These are phyloP conservation scores for Drosophila siamana DNA, from an alignment of 2,888 invertebrate genomes.

Conservation along the genomic window DNA sequence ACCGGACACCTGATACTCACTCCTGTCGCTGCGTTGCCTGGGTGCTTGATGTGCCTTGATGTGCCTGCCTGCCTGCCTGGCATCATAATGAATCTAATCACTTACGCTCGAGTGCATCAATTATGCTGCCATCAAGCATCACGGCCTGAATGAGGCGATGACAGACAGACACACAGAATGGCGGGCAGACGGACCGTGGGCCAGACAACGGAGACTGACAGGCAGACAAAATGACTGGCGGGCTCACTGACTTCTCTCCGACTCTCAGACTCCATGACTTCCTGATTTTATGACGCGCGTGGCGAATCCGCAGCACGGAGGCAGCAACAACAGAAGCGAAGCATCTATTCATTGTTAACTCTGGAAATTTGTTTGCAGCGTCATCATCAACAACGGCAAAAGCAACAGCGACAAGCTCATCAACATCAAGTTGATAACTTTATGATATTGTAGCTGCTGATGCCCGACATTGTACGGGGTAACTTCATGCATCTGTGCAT, in stretches of 20 bases:
- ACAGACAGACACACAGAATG: constrained; percentile 51
- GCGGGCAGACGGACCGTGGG: constrained; percentile 36
- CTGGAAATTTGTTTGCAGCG: constrained; percentile 83
- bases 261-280: constrained; percentile 52
- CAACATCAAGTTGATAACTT: constrained; percentile 72
- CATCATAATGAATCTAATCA: constrained; percentile 85
- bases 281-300: constrained; percentile 58
- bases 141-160: constrained; percentile 48
- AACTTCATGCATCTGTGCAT: background rate
- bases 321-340: constrained; percentile 73
- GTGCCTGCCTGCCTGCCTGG: constrained; percentile 70
- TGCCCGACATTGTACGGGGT: background rate
- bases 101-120: constrained; percentile 85
- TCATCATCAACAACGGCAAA: constrained; percentile 74
- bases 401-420: constrained; percentile 61
- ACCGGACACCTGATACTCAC: constrained; percentile 29
- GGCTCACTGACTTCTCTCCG: constrained; percentile 33
- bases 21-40: constrained; percentile 8
- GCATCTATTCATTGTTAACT: constrained; percentile 71
- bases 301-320: constrained; percentile 47
- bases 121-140: constrained; percentile 83
- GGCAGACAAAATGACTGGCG: constrained; percentile 74
- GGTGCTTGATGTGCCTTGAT: constrained; percentile 68
- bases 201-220: constrained; percentile 39
- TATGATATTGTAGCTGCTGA: constrained; percentile 52